Base-by-base conservation (phyloP, 1,140 invertebrate species). In the Zaprionus ornatus region DNA sequence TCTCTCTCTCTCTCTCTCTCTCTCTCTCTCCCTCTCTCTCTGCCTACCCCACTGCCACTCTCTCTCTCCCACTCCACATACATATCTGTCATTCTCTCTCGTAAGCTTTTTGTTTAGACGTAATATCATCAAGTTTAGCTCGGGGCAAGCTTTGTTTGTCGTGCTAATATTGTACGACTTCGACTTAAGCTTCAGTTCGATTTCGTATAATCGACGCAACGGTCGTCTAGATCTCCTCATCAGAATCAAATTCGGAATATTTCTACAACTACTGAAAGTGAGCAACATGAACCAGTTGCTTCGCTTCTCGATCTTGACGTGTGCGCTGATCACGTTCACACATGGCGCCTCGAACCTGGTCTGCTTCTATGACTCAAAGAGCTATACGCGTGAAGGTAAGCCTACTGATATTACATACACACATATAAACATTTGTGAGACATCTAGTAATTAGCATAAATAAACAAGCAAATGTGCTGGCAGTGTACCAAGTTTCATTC, bases 281-380 rank as follows among this genome's bases (percentile, higher is more conserved):
- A 10, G 29, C 29, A 32, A 60, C 45, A 92, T 92, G 91, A 87
- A 80, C 32, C 25, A 69, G 32, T 79, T 85, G 56, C 25, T 86
- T 50, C 77, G 76, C 61, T 55, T 88, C 32, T 69, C 78, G 13
- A 50, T 88, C 56, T 65, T 77, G 42, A 71, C 79, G 59, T 77
- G 77, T 23, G 59, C 80, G 4, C 68, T 80, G 50, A 79, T 70
- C 60, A 75, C 82, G 9, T 25, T 40, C 45, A 77, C 67, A 37
- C 71, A 92, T 55, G 74, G 74, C 9, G 72, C 90, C 4, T 81
- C 91, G 67, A 95, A 95, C 92, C 93, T 96, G n/a, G 94, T 96
- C 68, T 96, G 95, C 91, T 96, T 95, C 83, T 96, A 96, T 87
- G 94, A 95, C 91, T 95, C 95, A 92, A 94, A 93, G 66, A 94